A percentile compares a stretch with the other conserved stretches of the same genome.
These are phyloP conservation scores for Melieria crassipennis DNA, from an alignment of 2,888 invertebrate genomes.

Conservation along the genomic window DNA sequence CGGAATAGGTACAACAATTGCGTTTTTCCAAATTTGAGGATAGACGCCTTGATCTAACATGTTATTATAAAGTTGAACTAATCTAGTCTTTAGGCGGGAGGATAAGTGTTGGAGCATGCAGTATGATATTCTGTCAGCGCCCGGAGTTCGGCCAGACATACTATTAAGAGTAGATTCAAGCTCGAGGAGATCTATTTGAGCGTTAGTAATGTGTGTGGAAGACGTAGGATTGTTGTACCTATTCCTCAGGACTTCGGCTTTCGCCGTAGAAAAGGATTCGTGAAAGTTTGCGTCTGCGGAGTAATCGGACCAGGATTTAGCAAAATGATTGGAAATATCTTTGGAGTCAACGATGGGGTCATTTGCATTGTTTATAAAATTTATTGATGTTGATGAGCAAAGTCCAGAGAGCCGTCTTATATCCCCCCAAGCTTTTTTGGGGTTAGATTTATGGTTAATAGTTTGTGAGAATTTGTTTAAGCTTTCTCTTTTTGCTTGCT, in stretches of 20 bases:
- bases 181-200: background rate
- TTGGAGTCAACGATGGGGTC: too few relatives aligned
- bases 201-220: background rate
- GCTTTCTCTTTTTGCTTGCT: too few relatives aligned
- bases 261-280: background rate
- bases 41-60: background rate
- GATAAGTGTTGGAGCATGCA: background rate
- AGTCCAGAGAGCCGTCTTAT: too few relatives aligned
- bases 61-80: background rate
- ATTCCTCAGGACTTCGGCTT: background rate
- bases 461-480: too few relatives aligned
- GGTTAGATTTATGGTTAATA: too few relatives aligned
- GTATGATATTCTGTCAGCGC: conserved; percentile 1
- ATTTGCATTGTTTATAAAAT: too few relatives aligned
- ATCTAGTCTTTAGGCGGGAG: too few relatives aligned
- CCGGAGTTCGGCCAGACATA: background rate
- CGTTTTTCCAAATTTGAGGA: conserved; percentile 4
- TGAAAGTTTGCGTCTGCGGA: too few relatives aligned
- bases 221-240: background rate
- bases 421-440: too few relatives aligned
- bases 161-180: background rate
- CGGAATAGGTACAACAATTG: conserved; percentile 11
- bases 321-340: too few relatives aligned
- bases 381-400: too few relatives aligned
- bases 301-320: too few relatives aligned